These are phyloP conservation scores for Nicator chloris DNA, from an alignment of 2,113 vertebrate species.

Conservation along the genomic window DNA sequence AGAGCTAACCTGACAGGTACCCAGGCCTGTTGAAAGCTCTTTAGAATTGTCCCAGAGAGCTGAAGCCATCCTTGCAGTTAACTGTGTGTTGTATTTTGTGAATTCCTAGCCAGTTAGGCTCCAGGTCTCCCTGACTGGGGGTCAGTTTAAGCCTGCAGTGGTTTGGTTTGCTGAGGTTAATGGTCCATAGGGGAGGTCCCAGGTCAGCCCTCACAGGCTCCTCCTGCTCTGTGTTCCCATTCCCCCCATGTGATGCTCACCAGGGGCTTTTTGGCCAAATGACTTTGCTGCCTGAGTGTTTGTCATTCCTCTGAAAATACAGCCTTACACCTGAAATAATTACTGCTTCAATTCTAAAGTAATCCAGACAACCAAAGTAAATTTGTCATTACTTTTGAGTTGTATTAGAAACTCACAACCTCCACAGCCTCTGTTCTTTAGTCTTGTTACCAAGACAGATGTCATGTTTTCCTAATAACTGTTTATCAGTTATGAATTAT, in stretches of 20 bases:
- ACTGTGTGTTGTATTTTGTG: background rate
- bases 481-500: too few relatives aligned
- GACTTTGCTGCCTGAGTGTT: background rate
- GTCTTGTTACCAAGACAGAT: background rate
- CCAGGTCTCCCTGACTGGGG: background rate
- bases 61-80: background rate
- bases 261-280: background rate
- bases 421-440: background rate
- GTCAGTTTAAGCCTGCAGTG: background rate
- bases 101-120: background rate
- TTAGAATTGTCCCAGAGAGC: background rate
- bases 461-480: background rate
- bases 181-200: background rate
- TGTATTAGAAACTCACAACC: background rate
- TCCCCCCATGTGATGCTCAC: background rate
- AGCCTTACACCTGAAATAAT: background rate
- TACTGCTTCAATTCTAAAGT: background rate
- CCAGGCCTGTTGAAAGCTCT: background rate
- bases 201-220: fast-evolving
- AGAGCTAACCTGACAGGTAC: background rate
- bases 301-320: background rate
- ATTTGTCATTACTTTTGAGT: background rate
- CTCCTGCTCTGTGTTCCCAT: background rate
- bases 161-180: background rate
- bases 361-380: background rate